Base-by-base conservation (phyloP, 2,888 invertebrate genomes). In the Molorchus minor region DNA sequence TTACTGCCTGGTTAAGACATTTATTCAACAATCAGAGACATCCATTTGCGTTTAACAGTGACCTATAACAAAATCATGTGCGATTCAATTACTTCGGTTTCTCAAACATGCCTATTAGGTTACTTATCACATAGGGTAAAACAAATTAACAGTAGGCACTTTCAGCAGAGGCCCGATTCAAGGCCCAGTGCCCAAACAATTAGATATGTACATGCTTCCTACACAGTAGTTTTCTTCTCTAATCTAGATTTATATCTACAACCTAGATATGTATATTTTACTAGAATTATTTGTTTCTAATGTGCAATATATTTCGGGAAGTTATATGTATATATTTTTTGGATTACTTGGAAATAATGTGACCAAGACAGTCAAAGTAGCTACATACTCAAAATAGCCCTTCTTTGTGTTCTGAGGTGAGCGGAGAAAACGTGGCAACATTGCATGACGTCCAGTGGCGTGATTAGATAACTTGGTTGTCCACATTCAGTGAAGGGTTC, bases 71-170 rank as follows among this genome's bases (percentile, higher is more conserved):
- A 30, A 46, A 47, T 33, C 46, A 29, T 59, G 58, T 62, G 62
- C 60, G 54, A 49, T 47, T 55, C 19, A 15, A 36, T 10, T 36
- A 19, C 19, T 47, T 57, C 47, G 43, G 13, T 21, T 51, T 41
- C 13, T 56, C 55, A 43, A 46, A 64, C 58, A 54, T 61, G 54
- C 56, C 43, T 33, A 49, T 56, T 43, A 56, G 49, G 49, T 58
- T 47, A 41, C 66, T 63, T 78, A 79, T 78, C 78, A 78, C 77
- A 76, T 77, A 73, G 73, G 74, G 73, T 76, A 76, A 75, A 77
- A 74, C 68, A 75, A 78, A 77, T 72, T 71, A 78, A 77, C 73
- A 75, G 69, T 73, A 77, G 78, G 78, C 78, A 78, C 78, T 78
- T 77, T 73, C 62, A 76, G 72, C 75, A 71, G 70, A 71, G 75